These are phyloP conservation scores for Sphaerophoria taeniata DNA, from an alignment of 2,888 invertebrate species.

Conservation along the genomic window DNA sequence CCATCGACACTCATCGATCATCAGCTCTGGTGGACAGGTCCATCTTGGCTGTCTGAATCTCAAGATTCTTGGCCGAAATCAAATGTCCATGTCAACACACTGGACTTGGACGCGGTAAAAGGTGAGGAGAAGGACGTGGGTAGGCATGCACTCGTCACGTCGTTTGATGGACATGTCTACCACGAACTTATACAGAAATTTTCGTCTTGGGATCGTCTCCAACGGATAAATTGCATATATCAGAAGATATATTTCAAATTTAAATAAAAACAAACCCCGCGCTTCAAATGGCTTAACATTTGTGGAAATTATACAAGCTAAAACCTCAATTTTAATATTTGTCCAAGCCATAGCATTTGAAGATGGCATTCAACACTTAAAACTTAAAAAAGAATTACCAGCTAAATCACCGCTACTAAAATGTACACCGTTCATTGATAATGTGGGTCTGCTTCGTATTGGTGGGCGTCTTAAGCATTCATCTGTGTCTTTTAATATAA, in stretches of 20 bases:
- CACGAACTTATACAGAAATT: constrained; percentile 22
- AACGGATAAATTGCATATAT: not conserved
- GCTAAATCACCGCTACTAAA: constrained; percentile 11
- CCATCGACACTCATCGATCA: constrained; percentile 45
- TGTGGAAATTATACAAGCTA: not conserved
- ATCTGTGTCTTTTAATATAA: constrained; percentile 15
- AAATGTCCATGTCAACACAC: not conserved
- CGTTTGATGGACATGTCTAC: not conserved
- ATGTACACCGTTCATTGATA: constrained; percentile 33
- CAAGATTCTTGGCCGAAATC: constrained; percentile 16
- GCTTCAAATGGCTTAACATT: not conserved
- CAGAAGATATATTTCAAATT: constrained; percentile 5
- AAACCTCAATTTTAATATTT: not conserved
- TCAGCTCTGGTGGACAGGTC: constrained; percentile 71
- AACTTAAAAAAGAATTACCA: not conserved
- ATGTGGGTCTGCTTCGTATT: constrained; percentile 17
- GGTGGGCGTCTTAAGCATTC: constrained; percentile 24
- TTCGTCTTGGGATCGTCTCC: constrained; percentile 25
- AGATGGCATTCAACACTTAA: constrained; percentile 11
- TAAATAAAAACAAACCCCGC: not conserved
- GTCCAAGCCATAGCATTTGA: not conserved
- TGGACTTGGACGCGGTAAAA: not conserved
- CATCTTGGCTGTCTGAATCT: not conserved
- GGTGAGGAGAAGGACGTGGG: not conserved
- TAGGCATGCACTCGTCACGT: not conserved